Conservation (phyloP, 2,113 vertebrate genomes). For the Chaetorhynchus papuensis region DNA sequence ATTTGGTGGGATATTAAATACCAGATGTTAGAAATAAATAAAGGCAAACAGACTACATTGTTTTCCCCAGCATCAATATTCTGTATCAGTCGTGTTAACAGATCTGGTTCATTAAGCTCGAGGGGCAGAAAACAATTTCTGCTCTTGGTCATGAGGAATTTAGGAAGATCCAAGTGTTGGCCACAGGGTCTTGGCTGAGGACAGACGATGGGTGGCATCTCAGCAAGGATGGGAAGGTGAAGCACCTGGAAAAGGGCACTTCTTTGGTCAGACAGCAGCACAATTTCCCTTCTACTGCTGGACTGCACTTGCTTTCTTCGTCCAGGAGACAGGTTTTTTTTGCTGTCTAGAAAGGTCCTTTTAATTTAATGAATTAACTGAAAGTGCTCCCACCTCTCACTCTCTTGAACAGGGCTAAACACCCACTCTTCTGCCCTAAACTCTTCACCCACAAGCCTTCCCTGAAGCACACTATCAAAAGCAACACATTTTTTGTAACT, state of each 20-base stretch:
- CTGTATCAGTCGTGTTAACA: background rate
- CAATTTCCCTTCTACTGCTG: background rate
- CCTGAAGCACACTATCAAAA: background rate
- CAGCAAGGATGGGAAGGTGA: background rate
- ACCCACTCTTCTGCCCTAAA: background rate
- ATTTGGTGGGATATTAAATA: slow-evolving; percentile 48
- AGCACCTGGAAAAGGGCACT: background rate
- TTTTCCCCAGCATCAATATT: background rate
- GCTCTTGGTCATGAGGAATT: background rate
- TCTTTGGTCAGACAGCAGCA: background rate
- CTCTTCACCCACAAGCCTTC: background rate
- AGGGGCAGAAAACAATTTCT: background rate
- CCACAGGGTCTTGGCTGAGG: background rate
- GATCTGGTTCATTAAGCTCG: background rate
- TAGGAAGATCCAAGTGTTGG: background rate
- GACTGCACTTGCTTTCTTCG: background rate
- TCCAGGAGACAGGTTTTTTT: background rate
- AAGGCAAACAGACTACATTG: background rate
- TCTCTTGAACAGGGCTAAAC: background rate
- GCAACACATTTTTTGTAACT: background rate
- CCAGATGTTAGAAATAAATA: slow-evolving; percentile 36
- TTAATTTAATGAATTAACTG: background rate
- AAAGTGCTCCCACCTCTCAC: background rate
- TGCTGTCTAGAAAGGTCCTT: background rate
- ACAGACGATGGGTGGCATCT: rapidly evolving